Evolutionary conservation across 2,888 invertebrate species (phyloP).

Genomic region (Pachydiplax longipennis): DNA sequence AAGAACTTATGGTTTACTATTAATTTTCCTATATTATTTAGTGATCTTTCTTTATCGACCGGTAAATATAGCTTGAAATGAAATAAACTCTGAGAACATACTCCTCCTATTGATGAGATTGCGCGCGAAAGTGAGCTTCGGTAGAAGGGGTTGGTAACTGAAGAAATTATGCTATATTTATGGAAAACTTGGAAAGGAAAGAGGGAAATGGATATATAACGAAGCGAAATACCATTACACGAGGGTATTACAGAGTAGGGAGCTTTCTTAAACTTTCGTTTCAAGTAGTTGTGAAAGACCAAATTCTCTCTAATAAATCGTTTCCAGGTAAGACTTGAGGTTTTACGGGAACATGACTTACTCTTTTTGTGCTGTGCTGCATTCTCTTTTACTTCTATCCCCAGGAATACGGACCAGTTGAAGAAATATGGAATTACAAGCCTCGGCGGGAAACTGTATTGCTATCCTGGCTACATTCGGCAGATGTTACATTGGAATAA

Average conservation of each 20-base stretch:
- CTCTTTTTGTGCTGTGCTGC: not conserved
- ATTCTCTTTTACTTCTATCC: not conserved
- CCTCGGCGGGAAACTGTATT: constrained; percentile 24
- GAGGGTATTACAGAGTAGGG: not conserved
- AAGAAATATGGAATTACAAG: not conserved
- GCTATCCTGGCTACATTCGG: not conserved
- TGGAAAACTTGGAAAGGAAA: not conserved
- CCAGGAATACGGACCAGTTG: not conserved
- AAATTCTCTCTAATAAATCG: not conserved
- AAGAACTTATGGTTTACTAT: too few relatives aligned
- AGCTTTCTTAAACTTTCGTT: not conserved
- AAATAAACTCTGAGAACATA: too few relatives aligned
- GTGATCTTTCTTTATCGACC: too few relatives aligned
- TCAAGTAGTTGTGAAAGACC: not conserved
- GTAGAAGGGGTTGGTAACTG: not conserved
- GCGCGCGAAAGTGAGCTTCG: constrained; percentile 38
- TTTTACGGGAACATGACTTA: not conserved
- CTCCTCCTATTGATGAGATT: not conserved
- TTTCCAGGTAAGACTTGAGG: not conserved
- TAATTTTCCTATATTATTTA: not conserved
- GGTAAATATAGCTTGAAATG: too few relatives aligned
- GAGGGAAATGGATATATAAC: not conserved
- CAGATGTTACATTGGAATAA: not conserved
- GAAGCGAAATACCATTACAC: not conserved
- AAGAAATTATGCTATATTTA: not conserved